phyloP scores from a whole-genome alignment of 1,140 invertebrate species.

The Armadillidium nasatum region DNA sequence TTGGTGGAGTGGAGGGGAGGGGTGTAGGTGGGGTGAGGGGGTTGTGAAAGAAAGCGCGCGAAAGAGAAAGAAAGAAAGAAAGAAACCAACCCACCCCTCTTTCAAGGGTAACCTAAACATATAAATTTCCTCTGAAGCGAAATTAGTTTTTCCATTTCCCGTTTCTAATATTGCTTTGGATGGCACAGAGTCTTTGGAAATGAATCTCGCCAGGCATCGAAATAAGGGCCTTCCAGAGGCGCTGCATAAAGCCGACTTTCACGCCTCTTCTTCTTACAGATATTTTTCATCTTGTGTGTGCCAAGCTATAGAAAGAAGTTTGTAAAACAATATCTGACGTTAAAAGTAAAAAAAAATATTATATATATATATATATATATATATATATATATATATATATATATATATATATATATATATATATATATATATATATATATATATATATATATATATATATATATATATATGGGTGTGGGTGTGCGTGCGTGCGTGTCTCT shows the following conservation, averaged over 20 bases:
- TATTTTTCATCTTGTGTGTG: conserved; percentile 37
- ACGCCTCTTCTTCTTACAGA: neutral
- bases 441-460: neutral
- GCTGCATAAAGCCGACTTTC: conserved; percentile 16
- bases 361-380: conserved; percentile 15
- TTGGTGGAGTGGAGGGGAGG: too few relatives aligned
- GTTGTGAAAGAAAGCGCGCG: too few relatives aligned
- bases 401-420: conserved; percentile 14
- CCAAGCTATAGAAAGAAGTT: conserved; percentile 37
- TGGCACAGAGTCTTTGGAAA: conserved; percentile 34
- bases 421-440: conserved; percentile 15
- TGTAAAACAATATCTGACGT: conserved; percentile 36
- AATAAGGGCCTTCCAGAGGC: conserved; percentile 25
- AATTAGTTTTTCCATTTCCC: conserved; percentile 43
- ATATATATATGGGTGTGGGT: neutral
- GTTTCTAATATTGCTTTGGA: conserved; percentile 40
- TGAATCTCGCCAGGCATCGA: conserved; percentile 21
- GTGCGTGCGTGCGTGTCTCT: too few relatives aligned
- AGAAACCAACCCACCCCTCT: conserved; percentile 4
- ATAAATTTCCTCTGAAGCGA: conserved; percentile 41
- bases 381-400: conserved; percentile 15
- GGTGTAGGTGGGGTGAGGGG: too few relatives aligned
- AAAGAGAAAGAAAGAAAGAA: too few relatives aligned
- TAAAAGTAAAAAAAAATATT: neutral
- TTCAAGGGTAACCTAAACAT: conserved; percentile 41